Conservation (phyloP, 2,888 invertebrate genomes). For the Acrobasis suavella region DNA sequence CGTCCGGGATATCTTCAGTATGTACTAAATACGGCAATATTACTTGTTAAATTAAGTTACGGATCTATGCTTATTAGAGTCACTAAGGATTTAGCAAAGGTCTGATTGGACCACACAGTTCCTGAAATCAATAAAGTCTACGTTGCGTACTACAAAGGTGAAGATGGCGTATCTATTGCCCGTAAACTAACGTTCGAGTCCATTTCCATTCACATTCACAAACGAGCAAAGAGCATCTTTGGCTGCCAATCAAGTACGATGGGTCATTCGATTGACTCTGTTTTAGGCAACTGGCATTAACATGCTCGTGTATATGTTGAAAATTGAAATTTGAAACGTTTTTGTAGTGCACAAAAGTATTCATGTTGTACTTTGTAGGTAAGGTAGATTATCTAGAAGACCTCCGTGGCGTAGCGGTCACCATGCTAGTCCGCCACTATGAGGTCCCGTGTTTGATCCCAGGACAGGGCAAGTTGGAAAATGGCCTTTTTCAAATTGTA, state of each 20-base stretch:
- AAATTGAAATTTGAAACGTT: no score
- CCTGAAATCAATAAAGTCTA: background rate
- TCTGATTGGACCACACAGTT: background rate
- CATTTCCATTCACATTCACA: background rate
- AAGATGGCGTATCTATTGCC: background rate
- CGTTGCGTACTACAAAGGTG: background rate
- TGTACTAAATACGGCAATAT: no score
- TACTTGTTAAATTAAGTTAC: no score
- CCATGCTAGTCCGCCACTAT: no score
- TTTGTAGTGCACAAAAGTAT: no score
- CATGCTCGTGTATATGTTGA: background rate
- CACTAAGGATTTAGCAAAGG: background rate
- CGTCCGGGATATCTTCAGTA: no score
- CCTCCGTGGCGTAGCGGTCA: no score
- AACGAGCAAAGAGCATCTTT: constrained; percentile 9
- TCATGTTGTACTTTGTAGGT: no score
- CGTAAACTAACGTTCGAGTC: constrained; percentile 5
- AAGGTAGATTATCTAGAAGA: no score
- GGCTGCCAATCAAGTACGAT: constrained; percentile 5
- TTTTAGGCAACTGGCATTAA: background rate
- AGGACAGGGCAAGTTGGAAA: no score
- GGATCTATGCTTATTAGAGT: background rate
- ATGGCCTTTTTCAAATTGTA: no score
- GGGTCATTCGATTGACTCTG: background rate
- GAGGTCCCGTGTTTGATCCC: no score